Conservation (phyloP, 2,888 invertebrate genomes). For the Microctonus hyperodae region DNA sequence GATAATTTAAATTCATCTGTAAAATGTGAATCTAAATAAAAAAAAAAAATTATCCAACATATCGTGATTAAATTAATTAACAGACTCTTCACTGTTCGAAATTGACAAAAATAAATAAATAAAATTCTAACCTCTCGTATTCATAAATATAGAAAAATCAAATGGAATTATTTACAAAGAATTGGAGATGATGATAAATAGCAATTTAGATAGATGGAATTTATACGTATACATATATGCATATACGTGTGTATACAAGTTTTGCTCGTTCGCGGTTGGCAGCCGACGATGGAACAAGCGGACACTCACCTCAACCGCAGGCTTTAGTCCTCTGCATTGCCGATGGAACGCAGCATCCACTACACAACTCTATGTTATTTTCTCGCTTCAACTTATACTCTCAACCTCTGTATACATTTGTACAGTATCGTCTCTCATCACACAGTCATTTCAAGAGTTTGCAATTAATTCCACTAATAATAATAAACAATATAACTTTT, state of each 20-base stretch:
- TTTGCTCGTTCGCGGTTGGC: not conserved
- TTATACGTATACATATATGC: slow-evolving; percentile 17
- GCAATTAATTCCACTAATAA: no score
- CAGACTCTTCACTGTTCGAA: not conserved
- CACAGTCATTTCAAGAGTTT: not conserved
- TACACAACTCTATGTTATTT: not conserved
- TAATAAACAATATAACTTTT: no score
- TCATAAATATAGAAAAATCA: no score
- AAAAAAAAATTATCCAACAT: not conserved
- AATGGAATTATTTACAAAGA: not conserved
- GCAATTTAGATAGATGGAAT: slow-evolving; percentile 15
- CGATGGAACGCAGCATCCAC: slow-evolving; percentile 30
- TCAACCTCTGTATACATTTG: not conserved
- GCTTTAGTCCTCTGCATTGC: slow-evolving; percentile 27
- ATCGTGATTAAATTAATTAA: not conserved
- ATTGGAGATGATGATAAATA: slow-evolving; percentile 10
- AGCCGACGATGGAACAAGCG: slow-evolving; percentile 27
- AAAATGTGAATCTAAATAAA: not conserved
- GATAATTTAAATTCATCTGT: not conserved
- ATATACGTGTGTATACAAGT: slow-evolving; percentile 10
- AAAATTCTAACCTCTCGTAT: not conserved
- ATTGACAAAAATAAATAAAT: not conserved
- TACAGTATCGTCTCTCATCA: not conserved
- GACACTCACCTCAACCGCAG: slow-evolving; percentile 31
- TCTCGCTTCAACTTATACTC: not conserved